Percentiles rank a stretch among this genome's conserved stretches.
phyloP scores from a whole-genome alignment of 2,797 vertebrate species.

The Margarornis squamiger region DNA sequence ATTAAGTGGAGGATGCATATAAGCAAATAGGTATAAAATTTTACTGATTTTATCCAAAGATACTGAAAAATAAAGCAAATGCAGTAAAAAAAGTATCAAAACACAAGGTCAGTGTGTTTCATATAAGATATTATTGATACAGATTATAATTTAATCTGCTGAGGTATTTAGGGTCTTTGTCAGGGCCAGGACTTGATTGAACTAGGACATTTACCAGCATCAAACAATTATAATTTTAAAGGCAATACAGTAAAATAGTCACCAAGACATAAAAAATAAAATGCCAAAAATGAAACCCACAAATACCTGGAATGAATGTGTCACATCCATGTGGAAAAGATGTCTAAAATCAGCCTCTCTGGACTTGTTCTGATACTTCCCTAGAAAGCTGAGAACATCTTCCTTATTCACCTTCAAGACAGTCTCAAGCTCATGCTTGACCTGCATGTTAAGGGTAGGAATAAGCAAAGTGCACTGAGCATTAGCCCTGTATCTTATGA shows the following conservation, averaged over 20 bases:
- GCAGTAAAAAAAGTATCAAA: neutral
- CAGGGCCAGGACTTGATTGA: neutral
- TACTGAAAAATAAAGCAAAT: neutral
- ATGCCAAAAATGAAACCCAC: neutral
- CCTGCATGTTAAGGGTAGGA: slow-evolving; percentile 61
- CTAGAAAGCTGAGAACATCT: slow-evolving; percentile 75
- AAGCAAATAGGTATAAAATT: neutral
- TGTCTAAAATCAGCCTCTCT: slow-evolving; percentile 53
- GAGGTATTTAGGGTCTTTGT: neutral
- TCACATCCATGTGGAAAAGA: slow-evolving; percentile 73
- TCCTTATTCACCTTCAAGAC: slow-evolving; percentile 76
- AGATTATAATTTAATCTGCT: neutral
- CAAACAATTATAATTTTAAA: neutral
- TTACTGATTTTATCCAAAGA: neutral
- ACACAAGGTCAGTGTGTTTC: neutral
- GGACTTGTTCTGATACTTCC: slow-evolving; percentile 71
- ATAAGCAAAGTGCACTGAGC: neutral
- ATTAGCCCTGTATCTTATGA: neutral
- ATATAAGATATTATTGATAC: neutral
- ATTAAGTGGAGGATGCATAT: neutral
- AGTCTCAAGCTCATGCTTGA: slow-evolving; percentile 71
- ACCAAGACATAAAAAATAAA: neutral
- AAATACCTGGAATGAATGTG: slow-evolving; percentile 82
- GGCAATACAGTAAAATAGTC: neutral
- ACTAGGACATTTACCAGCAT: neutral